Evolutionary conservation across 2,888 invertebrate genomes (phyloP).

Genomic region (Lottia gigantea): DNA sequence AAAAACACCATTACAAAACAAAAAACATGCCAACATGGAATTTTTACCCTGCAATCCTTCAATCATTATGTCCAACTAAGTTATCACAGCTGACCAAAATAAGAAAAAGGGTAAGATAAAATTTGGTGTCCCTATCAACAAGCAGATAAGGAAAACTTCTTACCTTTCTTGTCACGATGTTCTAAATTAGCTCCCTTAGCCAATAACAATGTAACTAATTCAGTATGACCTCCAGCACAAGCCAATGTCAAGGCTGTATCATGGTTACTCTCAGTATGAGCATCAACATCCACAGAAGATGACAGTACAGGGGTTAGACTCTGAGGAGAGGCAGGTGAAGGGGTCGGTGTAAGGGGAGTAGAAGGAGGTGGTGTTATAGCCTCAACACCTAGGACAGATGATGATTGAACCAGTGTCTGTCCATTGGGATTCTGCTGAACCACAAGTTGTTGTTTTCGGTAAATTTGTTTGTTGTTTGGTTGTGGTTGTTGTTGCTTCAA

Average conservation of each 20-base stretch:
- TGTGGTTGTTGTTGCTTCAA: constrained; percentile 45
- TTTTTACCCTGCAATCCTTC: background rate
- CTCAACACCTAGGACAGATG: constrained; percentile 44
- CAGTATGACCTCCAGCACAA: constrained; percentile 92
- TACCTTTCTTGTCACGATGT: constrained; percentile 93
- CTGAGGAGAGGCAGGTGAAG: constrained; percentile 56
- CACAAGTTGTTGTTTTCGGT: constrained; percentile 32
- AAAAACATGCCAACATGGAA: background rate
- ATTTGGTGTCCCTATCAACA: background rate
- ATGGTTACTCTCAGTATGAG: constrained; percentile 97
- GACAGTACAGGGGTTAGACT: constrained; percentile 69
- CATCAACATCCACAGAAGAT: constrained; percentile 82
- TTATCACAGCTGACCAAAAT: background rate
- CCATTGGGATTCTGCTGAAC: constrained; percentile 34
- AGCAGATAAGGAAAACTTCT: background rate
- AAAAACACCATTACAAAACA: background rate
- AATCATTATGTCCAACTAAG: background rate
- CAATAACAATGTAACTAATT: constrained; percentile 91
- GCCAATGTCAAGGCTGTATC: constrained; percentile 98
- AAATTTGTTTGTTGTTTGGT: constrained; percentile 33
- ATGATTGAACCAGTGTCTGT: constrained; percentile 20
- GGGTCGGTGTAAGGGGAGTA: constrained; percentile 58
- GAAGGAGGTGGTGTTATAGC: constrained; percentile 55
- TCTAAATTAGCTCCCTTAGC: constrained; percentile 95
- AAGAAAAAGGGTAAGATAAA: background rate